Evolutionary conservation across 1,140 invertebrate genomes (phyloP).

Genomic region (Drosophila malerkotliana): DNA sequence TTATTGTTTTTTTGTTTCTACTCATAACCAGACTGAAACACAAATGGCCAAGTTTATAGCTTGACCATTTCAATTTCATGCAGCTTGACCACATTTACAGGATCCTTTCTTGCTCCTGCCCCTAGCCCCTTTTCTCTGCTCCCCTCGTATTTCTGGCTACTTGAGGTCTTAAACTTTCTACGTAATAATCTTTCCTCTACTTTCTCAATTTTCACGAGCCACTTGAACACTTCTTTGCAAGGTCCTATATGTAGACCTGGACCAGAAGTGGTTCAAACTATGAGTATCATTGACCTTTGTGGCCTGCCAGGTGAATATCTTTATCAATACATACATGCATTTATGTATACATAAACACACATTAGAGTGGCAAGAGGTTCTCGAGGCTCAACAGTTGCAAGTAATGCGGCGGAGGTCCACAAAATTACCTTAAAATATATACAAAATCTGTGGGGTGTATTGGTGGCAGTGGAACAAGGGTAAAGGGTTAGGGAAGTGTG

Average conservation of each 20-base stretch:
- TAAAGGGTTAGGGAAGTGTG: neutral
- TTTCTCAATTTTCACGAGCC: conserved; percentile 63
- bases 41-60: conserved; percentile 78
- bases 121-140: neutral
- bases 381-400: conserved; percentile 75
- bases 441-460: conserved; percentile 28
- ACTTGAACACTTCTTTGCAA: conserved; percentile 63
- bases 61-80: conserved; percentile 78
- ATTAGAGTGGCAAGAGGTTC: conserved; percentile 6
- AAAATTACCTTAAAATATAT: conserved; percentile 77
- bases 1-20: conserved; percentile 54
- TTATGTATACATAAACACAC: neutral
- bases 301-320: neutral
- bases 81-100: conserved; percentile 74
- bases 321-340: neutral
- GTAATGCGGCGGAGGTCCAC: conserved; percentile 59
- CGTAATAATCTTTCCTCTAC: conserved; percentile 38
- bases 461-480: too few relatives aligned
- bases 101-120: conserved; percentile 13
- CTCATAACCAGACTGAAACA: conserved; percentile 61
- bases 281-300: conserved; percentile 77
- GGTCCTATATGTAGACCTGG: neutral
- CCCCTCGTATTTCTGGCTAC: conserved; percentile 12
- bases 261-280: conserved; percentile 66
- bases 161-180: conserved; percentile 51